phyloP scores from a whole-genome alignment of 2,113 vertebrate genomes.

The Myanophis thanlyinensis region DNA sequence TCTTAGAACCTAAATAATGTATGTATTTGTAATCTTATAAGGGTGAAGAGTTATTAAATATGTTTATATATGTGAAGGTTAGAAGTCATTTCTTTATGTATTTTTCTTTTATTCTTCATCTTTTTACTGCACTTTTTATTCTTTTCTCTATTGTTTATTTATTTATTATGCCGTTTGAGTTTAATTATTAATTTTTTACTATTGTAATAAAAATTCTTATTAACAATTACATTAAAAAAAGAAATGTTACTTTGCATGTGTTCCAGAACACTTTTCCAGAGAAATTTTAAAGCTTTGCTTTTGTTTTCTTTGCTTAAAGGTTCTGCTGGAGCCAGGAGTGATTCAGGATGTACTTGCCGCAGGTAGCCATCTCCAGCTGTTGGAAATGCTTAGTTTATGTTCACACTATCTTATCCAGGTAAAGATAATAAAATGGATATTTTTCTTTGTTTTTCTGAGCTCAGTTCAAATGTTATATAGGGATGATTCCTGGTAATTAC shows the following conservation, averaged over 20 bases:
- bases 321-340: slow-evolving; percentile 89
- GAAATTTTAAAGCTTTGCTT: slow-evolving; percentile 28
- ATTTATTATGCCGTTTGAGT: not conserved
- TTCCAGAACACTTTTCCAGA: not conserved
- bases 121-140: not conserved
- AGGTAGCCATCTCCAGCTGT: slow-evolving; percentile 93
- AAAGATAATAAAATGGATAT: slow-evolving; percentile 30
- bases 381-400: slow-evolving; percentile 95
- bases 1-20: not conserved
- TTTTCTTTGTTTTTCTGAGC: not conserved
- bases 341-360: slow-evolving; percentile 95
- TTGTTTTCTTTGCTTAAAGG: slow-evolving; percentile 67
- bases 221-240: not conserved
- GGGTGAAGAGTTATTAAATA: not conserved
- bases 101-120: not conserved
- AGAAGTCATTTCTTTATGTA: not conserved
- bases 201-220: not conserved
- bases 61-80: not conserved
- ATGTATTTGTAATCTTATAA: not conserved
- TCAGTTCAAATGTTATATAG: not conserved
- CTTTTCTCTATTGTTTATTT: not conserved
- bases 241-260: not conserved
- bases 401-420: slow-evolving; percentile 99
- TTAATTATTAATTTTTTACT: not conserved
- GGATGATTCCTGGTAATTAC: not conserved